These are phyloP conservation scores for Brachionus paranguensis DNA, from an alignment of 1,140 invertebrate species.

Conservation along the genomic window DNA sequence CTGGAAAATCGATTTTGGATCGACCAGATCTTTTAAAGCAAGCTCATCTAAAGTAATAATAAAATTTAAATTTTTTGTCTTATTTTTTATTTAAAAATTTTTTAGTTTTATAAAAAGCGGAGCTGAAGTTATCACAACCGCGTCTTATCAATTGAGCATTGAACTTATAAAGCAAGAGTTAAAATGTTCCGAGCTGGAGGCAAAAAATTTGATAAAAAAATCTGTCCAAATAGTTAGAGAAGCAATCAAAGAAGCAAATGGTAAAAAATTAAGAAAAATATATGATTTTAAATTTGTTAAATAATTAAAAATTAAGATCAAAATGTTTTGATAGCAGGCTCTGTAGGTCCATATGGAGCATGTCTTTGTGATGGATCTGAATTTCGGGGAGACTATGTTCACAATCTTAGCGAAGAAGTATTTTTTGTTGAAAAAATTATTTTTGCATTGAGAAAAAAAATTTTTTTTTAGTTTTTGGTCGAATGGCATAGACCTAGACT, in stretches of 20 bases:
- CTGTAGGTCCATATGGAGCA: slow-evolving; percentile 83
- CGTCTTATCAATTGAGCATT: slow-evolving; percentile 80
- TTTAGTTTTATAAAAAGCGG: slow-evolving; percentile 62
- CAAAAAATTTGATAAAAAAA: slow-evolving; percentile 64
- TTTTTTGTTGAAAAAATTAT: not conserved
- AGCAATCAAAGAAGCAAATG: slow-evolving; percentile 47
- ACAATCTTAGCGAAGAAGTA: slow-evolving; percentile 62
- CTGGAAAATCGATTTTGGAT: not conserved
- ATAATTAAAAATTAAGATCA: not conserved
- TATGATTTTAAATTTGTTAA: slow-evolving; percentile 39
- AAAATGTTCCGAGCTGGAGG: slow-evolving; percentile 61
- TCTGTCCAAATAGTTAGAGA: slow-evolving; percentile 65
- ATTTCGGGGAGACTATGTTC: slow-evolving; percentile 75
- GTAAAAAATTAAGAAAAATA: slow-evolving; percentile 12
- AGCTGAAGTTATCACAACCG: slow-evolving; percentile 74
- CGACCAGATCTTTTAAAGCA: slow-evolving; percentile 66
- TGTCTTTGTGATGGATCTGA: slow-evolving; percentile 78
- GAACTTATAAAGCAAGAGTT: slow-evolving; percentile 69
- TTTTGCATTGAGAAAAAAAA: not conserved
- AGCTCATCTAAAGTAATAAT: slow-evolving; percentile 66
- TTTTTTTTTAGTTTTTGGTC: slow-evolving; percentile 58
- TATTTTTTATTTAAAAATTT: not conserved
- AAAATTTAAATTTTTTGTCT: not conserved
- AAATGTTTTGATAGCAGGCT: slow-evolving; percentile 64
- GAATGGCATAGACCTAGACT: slow-evolving; percentile 75